phyloP scores from a whole-genome alignment of 1,140 invertebrate genomes.

The Elymnias hypermnestra region DNA sequence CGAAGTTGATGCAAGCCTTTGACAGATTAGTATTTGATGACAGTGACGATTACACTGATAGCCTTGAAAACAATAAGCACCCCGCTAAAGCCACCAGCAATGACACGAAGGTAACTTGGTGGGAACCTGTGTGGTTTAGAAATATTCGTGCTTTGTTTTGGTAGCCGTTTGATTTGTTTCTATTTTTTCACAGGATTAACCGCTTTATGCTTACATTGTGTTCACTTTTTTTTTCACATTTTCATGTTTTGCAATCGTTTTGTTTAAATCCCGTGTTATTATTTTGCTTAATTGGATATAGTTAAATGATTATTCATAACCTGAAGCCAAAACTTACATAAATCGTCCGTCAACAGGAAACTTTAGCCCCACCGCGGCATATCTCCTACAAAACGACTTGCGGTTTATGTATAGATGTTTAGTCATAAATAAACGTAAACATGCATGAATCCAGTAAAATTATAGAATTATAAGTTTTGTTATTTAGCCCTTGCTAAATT shows the following conservation, averaged over 20 bases:
- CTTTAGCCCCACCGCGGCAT: constrained; percentile 9
- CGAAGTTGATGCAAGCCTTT: constrained; percentile 83
- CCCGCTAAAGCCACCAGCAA: constrained; percentile 42
- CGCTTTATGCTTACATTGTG: constrained; percentile 28
- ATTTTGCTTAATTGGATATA: neutral
- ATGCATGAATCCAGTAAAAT: constrained; percentile 12
- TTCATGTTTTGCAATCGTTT: constrained; percentile 1
- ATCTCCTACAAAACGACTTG: constrained; percentile 13
- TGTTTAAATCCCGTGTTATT: constrained; percentile 1
- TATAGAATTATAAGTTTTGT: constrained; percentile 2
- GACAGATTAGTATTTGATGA: constrained; percentile 82
- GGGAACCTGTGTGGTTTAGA: constrained; percentile 35
- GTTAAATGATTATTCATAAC: neutral
- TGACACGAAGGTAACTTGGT: constrained; percentile 62
- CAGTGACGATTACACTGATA: constrained; percentile 85
- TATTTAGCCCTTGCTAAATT: neutral
- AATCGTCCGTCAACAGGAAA: constrained; percentile 21
- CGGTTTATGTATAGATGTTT: constrained; percentile 15
- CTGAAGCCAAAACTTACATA: constrained; percentile 8
- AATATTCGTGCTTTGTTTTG: constrained; percentile 44
- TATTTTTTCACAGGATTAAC: constrained; percentile 28
- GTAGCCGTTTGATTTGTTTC: constrained; percentile 36
- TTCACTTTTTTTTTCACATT: constrained; percentile 8
- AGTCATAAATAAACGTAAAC: constrained; percentile 16
- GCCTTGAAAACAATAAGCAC: constrained; percentile 79